Base-by-base conservation (phyloP, 2,888 invertebrate genomes). In the Polydrusus cervinus region DNA sequence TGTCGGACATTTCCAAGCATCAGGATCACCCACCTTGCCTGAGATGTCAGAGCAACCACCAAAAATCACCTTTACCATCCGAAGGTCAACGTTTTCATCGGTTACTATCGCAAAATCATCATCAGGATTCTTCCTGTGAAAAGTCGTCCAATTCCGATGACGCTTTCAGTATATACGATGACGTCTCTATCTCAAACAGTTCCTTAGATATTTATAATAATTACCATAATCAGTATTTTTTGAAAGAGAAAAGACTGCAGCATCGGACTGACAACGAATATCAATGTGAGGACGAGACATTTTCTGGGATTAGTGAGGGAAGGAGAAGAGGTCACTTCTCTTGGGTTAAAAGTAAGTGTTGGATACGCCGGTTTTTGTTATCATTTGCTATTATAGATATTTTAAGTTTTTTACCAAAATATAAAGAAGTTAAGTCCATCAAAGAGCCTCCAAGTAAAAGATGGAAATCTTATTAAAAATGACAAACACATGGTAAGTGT, bases 191-290 rank as follows among this genome's bases (percentile, higher is more conserved):
- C 20, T 53, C 53, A 16, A 66, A 69, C 51, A 76, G 76, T 76
- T 76, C 76, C 76, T 76, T 73, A 66, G 10, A 60, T 45, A 62
- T 53, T 43, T 40, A 65, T 34, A 34, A 34, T 10, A 34, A 34
- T 76, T 76, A 73, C 76, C 76, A 76, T 73, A 70, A 70, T 73
- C 76, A 76, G 76, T 73, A 76, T 76, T 73, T 55, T 74, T 70
- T 51, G 30, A 49, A 60, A 70, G 43, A 20, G 16, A 62, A 71
- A 71, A 75, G 75, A 75, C 75, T 75, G 75, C 55, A 25, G 8
- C 51, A 43, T 71, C 75, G 71, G 75, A 71, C 71, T 75, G 75
- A 75, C 49, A 16, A 47, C 18, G 20, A 57, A 57, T 71, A 55
- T 34, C 49, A 51, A 34, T 66, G 66, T 51, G 14, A 61, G 18